Evolutionary conservation across 2,797 vertebrate genomes (phyloP).

Genomic region (Coendou prehensilis): DNA sequence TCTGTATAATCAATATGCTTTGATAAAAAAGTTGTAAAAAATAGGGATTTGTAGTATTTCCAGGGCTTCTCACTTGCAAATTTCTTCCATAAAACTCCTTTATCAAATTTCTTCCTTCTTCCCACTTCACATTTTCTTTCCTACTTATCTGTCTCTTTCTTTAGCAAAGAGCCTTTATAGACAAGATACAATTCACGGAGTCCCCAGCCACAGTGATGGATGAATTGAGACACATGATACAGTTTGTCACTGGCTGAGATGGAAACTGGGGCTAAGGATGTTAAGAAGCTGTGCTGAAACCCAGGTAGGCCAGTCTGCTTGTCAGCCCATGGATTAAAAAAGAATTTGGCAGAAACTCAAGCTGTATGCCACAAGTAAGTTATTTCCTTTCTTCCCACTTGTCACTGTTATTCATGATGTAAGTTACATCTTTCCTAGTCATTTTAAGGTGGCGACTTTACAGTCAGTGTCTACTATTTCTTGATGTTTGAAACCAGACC

Average conservation of each 20-base stretch:
- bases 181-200: neutral
- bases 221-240: neutral
- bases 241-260: neutral
- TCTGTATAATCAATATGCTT: neutral
- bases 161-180: neutral
- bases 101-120: neutral
- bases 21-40: neutral
- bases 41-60: neutral
- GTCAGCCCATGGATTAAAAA: neutral
- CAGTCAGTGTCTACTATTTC: neutral
- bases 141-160: neutral
- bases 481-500: neutral
- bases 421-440: neutral
- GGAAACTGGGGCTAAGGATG: neutral
- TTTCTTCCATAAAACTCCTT: neutral
- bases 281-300: neutral
- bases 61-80: neutral
- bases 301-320: neutral
- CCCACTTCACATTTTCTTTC: neutral
- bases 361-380: neutral
- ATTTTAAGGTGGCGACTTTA: constrained; percentile 23
- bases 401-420: neutral
- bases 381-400: neutral
- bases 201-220: neutral
- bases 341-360: neutral